These are phyloP conservation scores for Leptosomus discolor DNA, from an alignment of 2,113 vertebrate genomes.

Conservation along the genomic window DNA sequence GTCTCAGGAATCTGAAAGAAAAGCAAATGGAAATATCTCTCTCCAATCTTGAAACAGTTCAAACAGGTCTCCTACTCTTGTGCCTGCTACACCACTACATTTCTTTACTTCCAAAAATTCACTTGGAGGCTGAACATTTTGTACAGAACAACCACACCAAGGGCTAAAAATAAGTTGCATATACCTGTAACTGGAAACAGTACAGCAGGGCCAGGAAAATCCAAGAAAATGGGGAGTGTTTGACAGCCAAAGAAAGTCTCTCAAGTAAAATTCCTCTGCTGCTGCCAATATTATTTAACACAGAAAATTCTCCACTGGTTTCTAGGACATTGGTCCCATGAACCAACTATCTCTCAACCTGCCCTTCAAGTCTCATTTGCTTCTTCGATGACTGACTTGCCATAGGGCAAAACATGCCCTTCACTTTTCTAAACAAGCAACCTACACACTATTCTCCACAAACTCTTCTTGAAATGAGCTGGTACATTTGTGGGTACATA, in stretches of 20 bases:
- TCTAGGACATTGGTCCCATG: background rate
- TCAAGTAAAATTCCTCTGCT: background rate
- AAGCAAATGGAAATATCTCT: background rate
- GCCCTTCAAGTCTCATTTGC: background rate
- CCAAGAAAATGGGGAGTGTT: background rate
- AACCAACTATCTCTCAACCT: background rate
- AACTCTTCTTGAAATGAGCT: background rate
- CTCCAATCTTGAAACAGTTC: background rate
- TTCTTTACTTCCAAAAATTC: background rate
- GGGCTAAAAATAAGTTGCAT: background rate
- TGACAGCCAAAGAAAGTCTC: background rate
- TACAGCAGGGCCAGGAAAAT: background rate
- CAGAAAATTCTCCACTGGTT: background rate
- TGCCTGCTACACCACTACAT: background rate
- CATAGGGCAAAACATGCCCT: background rate
- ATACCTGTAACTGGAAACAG: slow-evolving; percentile 20
- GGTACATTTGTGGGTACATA: background rate
- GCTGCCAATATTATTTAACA: background rate
- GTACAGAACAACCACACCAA: background rate
- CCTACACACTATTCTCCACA: background rate
- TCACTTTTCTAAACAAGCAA: background rate
- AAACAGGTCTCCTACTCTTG: background rate
- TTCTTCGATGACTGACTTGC: background rate
- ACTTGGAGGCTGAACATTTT: background rate
- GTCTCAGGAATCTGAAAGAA: background rate